phyloP scores from a whole-genome alignment of 2,113 vertebrate genomes.

The Neopipo cinnamomea region DNA sequence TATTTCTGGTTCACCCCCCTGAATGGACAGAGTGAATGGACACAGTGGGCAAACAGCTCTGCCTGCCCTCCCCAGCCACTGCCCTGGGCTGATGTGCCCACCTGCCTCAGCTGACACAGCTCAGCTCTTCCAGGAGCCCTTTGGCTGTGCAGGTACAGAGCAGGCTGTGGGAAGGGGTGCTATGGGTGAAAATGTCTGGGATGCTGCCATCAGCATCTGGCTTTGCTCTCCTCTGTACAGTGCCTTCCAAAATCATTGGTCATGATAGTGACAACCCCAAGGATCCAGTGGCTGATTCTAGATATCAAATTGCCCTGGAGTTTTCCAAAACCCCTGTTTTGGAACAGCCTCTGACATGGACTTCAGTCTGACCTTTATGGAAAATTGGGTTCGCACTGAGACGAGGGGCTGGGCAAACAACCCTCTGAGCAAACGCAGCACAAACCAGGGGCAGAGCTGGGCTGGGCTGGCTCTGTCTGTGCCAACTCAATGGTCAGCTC shows the following conservation, averaged over 20 bases:
- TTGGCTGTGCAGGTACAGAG: background rate
- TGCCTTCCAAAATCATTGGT: rapidly evolving
- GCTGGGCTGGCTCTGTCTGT: background rate
- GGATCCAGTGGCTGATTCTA: background rate
- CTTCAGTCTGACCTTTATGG: background rate
- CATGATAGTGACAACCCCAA: background rate
- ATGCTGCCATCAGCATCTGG: background rate
- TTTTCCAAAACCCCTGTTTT: background rate
- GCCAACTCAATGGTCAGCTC: background rate
- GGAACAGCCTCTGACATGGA: background rate
- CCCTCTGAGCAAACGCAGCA: background rate
- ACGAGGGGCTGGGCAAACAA: background rate
- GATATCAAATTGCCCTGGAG: background rate
- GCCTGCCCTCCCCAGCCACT: background rate
- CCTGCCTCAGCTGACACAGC: background rate
- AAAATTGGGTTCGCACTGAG: background rate
- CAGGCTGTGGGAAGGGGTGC: background rate
- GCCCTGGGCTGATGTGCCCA: rapidly evolving
- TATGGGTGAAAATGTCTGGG: background rate
- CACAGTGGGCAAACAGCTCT: background rate
- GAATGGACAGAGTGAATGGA: background rate
- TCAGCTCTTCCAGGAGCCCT: background rate
- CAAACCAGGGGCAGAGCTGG: background rate
- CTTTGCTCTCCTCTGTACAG: background rate
- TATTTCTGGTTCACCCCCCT: background rate